phyloP scores from a whole-genome alignment of 2,797 vertebrate genomes.

The Lates japonicus region DNA sequence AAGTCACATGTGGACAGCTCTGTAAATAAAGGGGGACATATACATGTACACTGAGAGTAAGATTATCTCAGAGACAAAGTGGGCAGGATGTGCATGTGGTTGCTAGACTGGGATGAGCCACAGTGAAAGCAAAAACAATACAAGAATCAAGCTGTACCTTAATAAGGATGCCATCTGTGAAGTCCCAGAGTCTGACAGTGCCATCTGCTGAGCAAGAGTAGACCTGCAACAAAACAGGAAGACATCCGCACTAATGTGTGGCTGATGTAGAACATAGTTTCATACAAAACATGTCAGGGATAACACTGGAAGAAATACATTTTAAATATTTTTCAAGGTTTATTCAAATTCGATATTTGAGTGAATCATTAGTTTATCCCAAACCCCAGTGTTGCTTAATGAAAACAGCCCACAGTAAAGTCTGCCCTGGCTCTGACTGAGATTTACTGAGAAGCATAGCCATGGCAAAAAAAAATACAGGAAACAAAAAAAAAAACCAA shows the following conservation, averaged over 20 bases:
- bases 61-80: not conserved
- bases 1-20: not conserved
- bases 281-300: too few relatives aligned
- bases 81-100: not conserved
- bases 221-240: slow-evolving; percentile 79
- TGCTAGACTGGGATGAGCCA: not conserved
- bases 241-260: not conserved
- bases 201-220: slow-evolving; percentile 95
- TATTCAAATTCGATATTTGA: not conserved
- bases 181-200: slow-evolving; percentile 95
- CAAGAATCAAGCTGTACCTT: slow-evolving; percentile 84
- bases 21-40: not conserved
- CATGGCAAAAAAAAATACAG: not conserved
- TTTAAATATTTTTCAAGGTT: not conserved
- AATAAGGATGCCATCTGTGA: slow-evolving; percentile 94
- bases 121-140: not conserved
- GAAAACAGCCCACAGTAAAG: not conserved
- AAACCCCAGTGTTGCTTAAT: not conserved
- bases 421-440: not conserved
- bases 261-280: not conserved
- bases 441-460: not conserved
- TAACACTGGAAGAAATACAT: not conserved
- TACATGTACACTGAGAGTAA: not conserved
- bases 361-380: not conserved
- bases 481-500: too few relatives aligned